Conservation (phyloP, 2,113 vertebrate genomes). For the Albula goreensis region DNA sequence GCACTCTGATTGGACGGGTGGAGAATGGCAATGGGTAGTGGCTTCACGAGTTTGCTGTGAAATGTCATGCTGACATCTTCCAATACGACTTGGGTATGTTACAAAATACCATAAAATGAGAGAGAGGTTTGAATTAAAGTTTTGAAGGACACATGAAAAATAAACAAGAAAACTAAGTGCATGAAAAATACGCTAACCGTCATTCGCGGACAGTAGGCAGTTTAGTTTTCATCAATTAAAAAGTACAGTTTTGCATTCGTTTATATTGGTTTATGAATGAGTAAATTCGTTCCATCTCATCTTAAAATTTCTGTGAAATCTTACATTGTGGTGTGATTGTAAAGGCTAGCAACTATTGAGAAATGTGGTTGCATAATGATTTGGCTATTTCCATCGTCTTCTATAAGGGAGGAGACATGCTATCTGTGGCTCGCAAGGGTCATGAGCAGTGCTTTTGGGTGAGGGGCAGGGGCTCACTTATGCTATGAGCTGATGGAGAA, state of each 20-base stretch:
- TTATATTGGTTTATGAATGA: not conserved
- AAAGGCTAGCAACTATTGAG: not conserved
- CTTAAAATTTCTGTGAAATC: not conserved
- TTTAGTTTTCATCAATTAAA: too few relatives aligned
- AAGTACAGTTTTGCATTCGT: not conserved
- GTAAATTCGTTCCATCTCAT: not conserved
- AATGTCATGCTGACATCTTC: not conserved
- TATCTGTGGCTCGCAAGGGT: not conserved
- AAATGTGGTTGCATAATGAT: not conserved
- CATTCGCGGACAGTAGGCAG: too few relatives aligned
- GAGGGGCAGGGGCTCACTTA: not conserved
- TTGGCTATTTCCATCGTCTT: not conserved
- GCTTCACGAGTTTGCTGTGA: not conserved
- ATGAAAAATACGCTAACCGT: too few relatives aligned
- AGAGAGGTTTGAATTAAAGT: not conserved
- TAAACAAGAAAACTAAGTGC: too few relatives aligned
- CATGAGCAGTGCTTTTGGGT: not conserved
- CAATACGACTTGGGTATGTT: not conserved
- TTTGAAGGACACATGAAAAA: too few relatives aligned
- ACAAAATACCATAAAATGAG: not conserved
- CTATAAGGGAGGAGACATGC: not conserved
- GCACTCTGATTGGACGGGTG: slow-evolving; percentile 32
- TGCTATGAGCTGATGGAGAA: not conserved
- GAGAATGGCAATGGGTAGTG: slow-evolving; percentile 1
- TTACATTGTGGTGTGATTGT: not conserved